Conservation (phyloP, 2,888 invertebrate species). For the Agrilus cyanescens region DNA sequence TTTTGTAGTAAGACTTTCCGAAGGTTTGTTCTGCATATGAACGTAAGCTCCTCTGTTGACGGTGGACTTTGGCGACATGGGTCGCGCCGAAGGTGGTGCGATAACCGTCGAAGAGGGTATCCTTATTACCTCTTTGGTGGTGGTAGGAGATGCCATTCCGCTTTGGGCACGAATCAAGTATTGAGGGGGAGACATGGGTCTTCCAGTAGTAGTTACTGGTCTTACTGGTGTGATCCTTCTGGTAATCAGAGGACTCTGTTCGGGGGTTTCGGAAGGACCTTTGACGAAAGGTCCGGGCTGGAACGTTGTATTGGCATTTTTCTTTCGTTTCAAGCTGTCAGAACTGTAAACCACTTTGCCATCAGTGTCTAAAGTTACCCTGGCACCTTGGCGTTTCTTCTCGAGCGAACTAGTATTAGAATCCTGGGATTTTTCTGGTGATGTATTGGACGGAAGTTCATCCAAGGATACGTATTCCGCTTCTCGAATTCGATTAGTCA, state of each 20-base stretch:
- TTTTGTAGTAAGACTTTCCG: conserved; percentile 42
- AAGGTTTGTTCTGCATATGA: conserved; percentile 55
- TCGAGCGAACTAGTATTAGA: conserved; percentile 38
- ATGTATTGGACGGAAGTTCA: conserved; percentile 49
- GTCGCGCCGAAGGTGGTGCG: conserved; percentile 42
- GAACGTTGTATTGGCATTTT: conserved; percentile 74
- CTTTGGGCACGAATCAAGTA: conserved; percentile 35
- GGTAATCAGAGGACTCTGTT: conserved; percentile 38
- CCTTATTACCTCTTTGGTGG: conserved; percentile 41
- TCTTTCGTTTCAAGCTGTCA: conserved; percentile 67
- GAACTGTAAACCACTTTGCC: conserved; percentile 83
- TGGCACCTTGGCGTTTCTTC: conserved; percentile 52
- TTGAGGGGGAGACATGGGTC: conserved; percentile 54
- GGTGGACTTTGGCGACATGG: conserved; percentile 34
- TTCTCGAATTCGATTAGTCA: conserved; percentile 45
- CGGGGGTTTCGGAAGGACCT: conserved; percentile 36
- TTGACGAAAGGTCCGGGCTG: conserved; percentile 80
- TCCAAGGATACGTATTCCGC: conserved; percentile 73
- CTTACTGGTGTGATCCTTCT: conserved; percentile 35
- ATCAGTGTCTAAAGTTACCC: conserved; percentile 73
- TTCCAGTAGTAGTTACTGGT: conserved; percentile 25
- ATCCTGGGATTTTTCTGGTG: conserved; percentile 14
- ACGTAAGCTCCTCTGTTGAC: conserved; percentile 51
- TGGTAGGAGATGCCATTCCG: conserved; percentile 30
- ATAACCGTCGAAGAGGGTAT: conserved; percentile 48